Percentiles rank a stretch among this genome's conserved stretches.
Evolutionary conservation across 37 sponge, comb jelly and placozoan species (phyloP).

Genomic region (Beroe forskalii): DNA sequence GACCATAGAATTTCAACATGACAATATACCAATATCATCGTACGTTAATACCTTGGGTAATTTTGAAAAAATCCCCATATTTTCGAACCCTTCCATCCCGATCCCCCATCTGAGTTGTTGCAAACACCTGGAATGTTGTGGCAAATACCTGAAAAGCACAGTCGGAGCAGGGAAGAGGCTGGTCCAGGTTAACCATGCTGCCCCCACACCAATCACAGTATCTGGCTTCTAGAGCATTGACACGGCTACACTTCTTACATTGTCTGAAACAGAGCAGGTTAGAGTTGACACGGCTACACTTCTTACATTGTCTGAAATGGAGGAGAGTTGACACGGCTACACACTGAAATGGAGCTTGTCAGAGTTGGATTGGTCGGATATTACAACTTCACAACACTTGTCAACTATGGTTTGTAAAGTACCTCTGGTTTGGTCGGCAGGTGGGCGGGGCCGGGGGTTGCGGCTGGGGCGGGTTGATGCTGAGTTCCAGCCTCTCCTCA

Average conservation of each 20-base stretch:
- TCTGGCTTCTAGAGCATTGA: conserved; percentile 11
- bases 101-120: too few species aligned
- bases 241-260: conserved; percentile 25
- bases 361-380: too few species aligned
- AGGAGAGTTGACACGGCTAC: background rate
- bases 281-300: background rate
- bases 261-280: conserved; percentile 9
- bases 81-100: too few species aligned
- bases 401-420: too few species aligned
- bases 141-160: conserved; percentile 47
- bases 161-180: background rate
- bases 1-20: too few species aligned
- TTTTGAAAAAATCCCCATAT: too few species aligned
- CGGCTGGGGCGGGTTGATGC: conserved; percentile 2
- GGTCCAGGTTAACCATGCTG: background rate
- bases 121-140: too few species aligned
- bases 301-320: conserved; percentile 29
- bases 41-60: background rate
- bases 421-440: background rate
- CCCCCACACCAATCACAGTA: conserved; percentile 42
- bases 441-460: background rate
- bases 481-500: conserved; percentile 36
- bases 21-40: background rate
- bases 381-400: too few species aligned
- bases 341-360: too few species aligned